Base-by-base conservation (phyloP, 2,888 invertebrate genomes). In the Iselma pallidipennis region DNA sequence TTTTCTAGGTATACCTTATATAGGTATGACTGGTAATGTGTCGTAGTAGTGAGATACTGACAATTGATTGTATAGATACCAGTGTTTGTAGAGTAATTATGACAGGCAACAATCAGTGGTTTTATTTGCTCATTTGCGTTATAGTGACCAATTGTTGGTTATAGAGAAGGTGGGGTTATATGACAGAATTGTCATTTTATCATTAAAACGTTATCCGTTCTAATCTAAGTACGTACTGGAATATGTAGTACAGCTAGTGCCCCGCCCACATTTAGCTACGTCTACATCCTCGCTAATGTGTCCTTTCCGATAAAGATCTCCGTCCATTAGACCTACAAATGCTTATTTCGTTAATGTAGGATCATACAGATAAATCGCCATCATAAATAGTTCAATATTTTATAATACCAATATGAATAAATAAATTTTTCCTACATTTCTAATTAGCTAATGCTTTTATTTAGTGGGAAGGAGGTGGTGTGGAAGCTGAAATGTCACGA, bases 111-210 rank as follows among this genome's bases (percentile, higher is more conserved):
- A 60, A 61, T 61, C 61, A 58, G 37, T 59, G 68, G 57, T 67
- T 66, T 62, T 67, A 68, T 68, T 66, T 59, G 64, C 64, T 57
- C 65, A 61, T 63, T 65, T 52, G 52, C 45, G 56, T 50, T 64
- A 64, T 4, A 3, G 51, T 9, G 28, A 12, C 21, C 26, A 33
- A 29, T 29, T n/a, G 48, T n/a, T 19, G 19, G 57, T 33, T 26
- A 16, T 23, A 59, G 52, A 66, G 63, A 59, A 67, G 76, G 76
- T 67, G 76, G 75, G 72, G 76, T 71, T 70, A 66, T 71, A 71
- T 76, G 76, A 76, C 76, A 74, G 70, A 75, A 76, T 74, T 76
- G 76, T 76, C 76, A 73, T 72, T 76, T 74, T 74, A 74, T 75
- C 73, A 73, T 75, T 73, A 73, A 66, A 65, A 63, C 65, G 68